Conservation (phyloP, 2,113 vertebrate species). For the Hemiscyllium ocellatum region DNA sequence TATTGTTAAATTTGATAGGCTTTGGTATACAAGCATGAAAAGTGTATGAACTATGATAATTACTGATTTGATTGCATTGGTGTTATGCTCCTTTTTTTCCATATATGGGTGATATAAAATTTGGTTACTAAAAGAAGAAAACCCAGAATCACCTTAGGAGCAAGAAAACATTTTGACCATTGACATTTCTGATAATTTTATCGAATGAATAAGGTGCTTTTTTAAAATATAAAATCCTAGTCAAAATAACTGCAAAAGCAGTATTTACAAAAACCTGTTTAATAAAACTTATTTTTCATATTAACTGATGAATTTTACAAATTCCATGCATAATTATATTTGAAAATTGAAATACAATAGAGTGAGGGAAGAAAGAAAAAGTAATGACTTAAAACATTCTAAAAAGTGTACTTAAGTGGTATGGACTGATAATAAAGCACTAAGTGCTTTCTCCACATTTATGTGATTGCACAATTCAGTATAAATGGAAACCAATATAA, state of each 20-base stretch:
- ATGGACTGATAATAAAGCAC: background rate
- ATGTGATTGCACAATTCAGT: background rate
- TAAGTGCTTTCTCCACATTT: background rate
- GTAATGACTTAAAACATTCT: background rate
- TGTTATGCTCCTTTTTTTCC: background rate
- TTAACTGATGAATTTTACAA: background rate
- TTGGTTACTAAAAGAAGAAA: background rate
- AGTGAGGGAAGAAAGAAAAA: background rate
- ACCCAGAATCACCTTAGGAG: background rate
- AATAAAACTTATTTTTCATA: background rate
- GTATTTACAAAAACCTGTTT: background rate
- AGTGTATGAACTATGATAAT: background rate
- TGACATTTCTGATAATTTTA: background rate
- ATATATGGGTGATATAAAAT: background rate
- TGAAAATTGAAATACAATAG: constrained; percentile 16
- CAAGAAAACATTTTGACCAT: background rate
- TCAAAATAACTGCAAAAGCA: background rate
- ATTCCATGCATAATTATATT: background rate
- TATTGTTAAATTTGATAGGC: background rate
- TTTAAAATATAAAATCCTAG: background rate
- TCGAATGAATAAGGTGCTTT: background rate
- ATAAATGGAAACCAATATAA: background rate
- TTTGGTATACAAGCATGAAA: background rate
- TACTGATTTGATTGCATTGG: background rate
- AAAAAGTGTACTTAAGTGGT: background rate